Percentiles rank a stretch among this genome's conserved stretches.
phyloP scores from a whole-genome alignment of 1,140 invertebrate genomes.

The Muscidifurax raptorellus region DNA sequence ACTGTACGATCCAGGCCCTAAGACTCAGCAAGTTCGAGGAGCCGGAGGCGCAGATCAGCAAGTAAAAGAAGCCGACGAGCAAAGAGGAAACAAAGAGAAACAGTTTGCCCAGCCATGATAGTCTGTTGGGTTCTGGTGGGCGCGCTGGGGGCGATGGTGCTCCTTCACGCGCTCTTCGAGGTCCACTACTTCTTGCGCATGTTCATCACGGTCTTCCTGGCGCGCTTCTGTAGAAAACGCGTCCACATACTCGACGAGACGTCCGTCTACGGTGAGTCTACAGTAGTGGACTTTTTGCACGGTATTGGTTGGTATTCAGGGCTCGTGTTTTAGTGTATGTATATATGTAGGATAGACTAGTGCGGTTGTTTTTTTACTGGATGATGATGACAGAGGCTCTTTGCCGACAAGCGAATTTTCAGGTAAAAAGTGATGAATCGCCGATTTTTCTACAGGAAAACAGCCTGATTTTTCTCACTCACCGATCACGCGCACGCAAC shows the following conservation, averaged over 20 bases:
- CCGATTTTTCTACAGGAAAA: constrained; percentile 42
- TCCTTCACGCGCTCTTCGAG: constrained; percentile 79
- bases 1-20: neutral
- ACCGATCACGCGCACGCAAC: too few species aligned
- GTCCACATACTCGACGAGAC: constrained; percentile 81
- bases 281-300: too few species aligned
- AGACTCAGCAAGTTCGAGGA: neutral
- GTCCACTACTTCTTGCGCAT: constrained; percentile 83
- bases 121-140: constrained; percentile 74
- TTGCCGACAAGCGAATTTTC: constrained; percentile 50
- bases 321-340: too few species aligned
- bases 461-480: too few species aligned
- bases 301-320: too few species aligned
- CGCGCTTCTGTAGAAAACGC: constrained; percentile 79
- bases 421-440: neutral
- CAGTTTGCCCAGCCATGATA: constrained; percentile 23
- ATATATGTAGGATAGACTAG: too few species aligned
- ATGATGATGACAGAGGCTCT: too few species aligned
- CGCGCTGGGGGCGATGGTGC: constrained; percentile 72
- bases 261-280: constrained; percentile 78
- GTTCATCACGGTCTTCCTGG: constrained; percentile 78
- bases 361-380: too few species aligned
- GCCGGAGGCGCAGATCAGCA: neutral
- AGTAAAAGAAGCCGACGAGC: neutral
- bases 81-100: constrained; percentile 3